Evolutionary conservation across 2,888 invertebrate species (phyloP).

Genomic region (Tuberolachnus salignus): DNA sequence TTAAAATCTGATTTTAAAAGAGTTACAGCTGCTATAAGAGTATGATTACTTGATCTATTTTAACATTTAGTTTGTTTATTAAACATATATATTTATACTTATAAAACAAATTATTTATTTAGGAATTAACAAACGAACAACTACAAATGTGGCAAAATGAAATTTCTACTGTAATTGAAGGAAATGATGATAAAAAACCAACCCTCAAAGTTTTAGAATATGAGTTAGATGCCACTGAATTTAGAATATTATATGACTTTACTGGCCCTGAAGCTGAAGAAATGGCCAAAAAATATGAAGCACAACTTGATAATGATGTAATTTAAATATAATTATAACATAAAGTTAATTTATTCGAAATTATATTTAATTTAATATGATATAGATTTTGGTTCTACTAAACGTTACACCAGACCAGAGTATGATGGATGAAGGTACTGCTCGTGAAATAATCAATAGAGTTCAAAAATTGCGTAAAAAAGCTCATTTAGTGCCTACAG

Average conservation of each 20-base stretch:
- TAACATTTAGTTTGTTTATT: background rate
- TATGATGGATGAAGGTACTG: conserved; percentile 92
- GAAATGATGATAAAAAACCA: conserved; percentile 78
- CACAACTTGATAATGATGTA: conserved; percentile 84
- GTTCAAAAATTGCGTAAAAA: conserved; percentile 96
- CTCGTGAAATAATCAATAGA: conserved; percentile 93
- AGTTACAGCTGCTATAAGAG: conserved; percentile 80
- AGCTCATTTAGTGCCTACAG: conserved; percentile 88
- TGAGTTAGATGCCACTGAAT: conserved; percentile 76
- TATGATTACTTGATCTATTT: conserved; percentile 52
- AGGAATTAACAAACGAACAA: conserved; percentile 57
- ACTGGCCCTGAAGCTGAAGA: conserved; percentile 69
- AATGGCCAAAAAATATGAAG: conserved; percentile 78
- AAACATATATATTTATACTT: background rate
- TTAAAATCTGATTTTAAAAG: conserved; percentile 89
- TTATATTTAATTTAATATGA: conserved; percentile 4
- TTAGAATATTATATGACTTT: conserved; percentile 81
- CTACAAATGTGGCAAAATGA: conserved; percentile 57
- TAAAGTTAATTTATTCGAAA: background rate
- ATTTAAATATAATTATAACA: conserved; percentile 12
- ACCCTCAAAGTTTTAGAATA: conserved; percentile 75
- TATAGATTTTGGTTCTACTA: conserved; percentile 77
- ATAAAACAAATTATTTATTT: conserved; percentile 5
- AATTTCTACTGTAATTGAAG: conserved; percentile 63
- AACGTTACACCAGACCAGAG: conserved; percentile 88